Evolutionary conservation across 2,888 invertebrate genomes (phyloP).

Genomic region (Adelphocoris suturalis): DNA sequence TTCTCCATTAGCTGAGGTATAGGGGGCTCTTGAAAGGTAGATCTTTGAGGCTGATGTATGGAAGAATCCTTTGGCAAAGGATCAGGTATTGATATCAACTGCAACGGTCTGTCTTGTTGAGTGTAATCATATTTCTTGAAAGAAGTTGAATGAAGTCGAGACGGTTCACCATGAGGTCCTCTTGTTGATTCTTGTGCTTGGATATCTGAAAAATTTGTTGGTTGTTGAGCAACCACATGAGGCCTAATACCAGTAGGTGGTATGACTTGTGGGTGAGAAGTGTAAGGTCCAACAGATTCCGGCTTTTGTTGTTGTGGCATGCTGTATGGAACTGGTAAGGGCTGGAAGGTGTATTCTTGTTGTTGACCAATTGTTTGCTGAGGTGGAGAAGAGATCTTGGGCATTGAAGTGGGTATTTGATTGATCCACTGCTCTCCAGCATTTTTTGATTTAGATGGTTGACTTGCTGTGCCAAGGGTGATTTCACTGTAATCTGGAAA

Average conservation of each 20-base stretch:
- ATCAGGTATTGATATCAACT: background rate
- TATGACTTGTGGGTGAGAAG: background rate
- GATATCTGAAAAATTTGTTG: background rate
- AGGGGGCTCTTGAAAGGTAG: too few relatives aligned
- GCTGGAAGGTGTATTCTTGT: background rate
- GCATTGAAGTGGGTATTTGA: background rate
- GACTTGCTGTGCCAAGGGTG: background rate
- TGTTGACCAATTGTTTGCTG: background rate
- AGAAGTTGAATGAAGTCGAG: background rate
- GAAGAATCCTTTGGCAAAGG: too few relatives aligned
- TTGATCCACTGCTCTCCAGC: background rate
- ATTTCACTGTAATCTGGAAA: slow-evolving; percentile 46
- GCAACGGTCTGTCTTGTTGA: background rate
- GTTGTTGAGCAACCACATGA: background rate
- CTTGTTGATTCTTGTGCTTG: background rate
- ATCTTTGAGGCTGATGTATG: too few relatives aligned
- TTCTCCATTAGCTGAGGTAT: too few relatives aligned
- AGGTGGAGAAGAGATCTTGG: background rate
- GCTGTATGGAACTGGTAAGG: background rate
- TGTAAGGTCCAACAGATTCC: background rate
- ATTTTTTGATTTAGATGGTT: background rate
- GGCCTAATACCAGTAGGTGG: background rate
- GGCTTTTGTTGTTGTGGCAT: background rate
- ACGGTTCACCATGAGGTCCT: background rate
- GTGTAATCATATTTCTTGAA: slow-evolving; percentile 30